Conservation (phyloP, 2,797 vertebrate species). For the Danio kyathit region DNA sequence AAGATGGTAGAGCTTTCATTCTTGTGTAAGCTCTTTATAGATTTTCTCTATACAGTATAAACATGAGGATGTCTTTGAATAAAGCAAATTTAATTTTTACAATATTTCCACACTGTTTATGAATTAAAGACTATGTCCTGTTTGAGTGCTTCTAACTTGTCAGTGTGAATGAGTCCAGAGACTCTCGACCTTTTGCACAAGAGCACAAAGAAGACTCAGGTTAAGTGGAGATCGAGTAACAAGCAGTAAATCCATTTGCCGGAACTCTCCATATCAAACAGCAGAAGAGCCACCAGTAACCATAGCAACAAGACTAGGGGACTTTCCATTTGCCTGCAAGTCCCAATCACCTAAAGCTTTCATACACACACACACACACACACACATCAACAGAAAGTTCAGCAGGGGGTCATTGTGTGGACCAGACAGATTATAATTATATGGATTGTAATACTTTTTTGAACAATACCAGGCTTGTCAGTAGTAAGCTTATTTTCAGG, state of each 20-base stretch:
- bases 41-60: background rate
- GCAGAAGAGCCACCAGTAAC: constrained; percentile 44
- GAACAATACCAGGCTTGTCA: background rate
- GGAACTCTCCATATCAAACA: constrained; percentile 22
- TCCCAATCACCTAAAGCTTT: background rate
- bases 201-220: constrained; percentile 52
- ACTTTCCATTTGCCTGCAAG: constrained; percentile 13
- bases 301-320: constrained; percentile 43
- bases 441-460: background rate
- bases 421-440: background rate
- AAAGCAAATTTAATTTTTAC: background rate
- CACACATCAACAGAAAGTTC: background rate
- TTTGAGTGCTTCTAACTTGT: background rate
- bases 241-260: constrained; percentile 43
- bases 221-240: constrained; percentile 58
- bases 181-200: constrained; percentile 20
- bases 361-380: constrained; percentile 14
- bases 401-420: constrained; percentile 20
- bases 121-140: background rate
- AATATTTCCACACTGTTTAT: background rate
- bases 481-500: background rate
- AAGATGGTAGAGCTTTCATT: background rate
- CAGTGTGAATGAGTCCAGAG: background rate
- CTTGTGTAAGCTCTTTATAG: background rate
- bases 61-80: background rate